Percentiles rank a stretch among this genome's conserved stretches.
Evolutionary conservation across 2,113 vertebrate species (phyloP).

Genomic region (Bagarius yarrelli): DNA sequence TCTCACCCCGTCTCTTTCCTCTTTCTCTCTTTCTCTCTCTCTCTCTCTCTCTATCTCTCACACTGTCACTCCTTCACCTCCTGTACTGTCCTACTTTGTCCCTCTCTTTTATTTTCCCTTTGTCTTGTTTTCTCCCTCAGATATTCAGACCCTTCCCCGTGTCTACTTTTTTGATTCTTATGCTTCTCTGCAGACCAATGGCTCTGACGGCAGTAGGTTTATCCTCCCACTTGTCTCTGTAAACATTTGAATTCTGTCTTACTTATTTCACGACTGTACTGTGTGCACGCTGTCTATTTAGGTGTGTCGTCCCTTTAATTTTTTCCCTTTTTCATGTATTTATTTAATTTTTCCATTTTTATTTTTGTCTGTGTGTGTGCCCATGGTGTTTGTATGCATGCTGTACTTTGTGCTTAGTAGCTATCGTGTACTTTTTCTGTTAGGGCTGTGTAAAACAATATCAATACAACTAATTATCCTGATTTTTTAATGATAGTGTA

Average conservation of each 20-base stretch:
- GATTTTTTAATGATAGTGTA: too few relatives aligned
- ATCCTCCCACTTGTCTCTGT: constrained; percentile 48
- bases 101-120: constrained; percentile 3
- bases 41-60: constrained; percentile 24
- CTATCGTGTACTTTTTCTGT: background rate
- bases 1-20: constrained; percentile 16
- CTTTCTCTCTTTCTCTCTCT: background rate
- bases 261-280: background rate
- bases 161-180: constrained; percentile 85
- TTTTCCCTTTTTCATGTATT: background rate
- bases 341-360: background rate
- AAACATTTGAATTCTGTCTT: constrained; percentile 28
- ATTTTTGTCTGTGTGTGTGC: background rate
- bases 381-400: background rate
- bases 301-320: background rate
- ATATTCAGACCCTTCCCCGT: constrained; percentile 83
- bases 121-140: constrained; percentile 58
- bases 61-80: background rate
- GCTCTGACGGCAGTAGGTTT: constrained; percentile 80
- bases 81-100: background rate
- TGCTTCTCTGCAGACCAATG: constrained; percentile 77
- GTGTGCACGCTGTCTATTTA: background rate
- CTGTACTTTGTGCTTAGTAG: background rate
- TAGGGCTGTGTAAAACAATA: too few relatives aligned
- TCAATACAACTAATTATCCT: too few relatives aligned